A percentile compares a stretch with the other conserved stretches of the same genome.
Conservation (phyloP, 2,797 vertebrate genomes). For the Microtus agrestis region DNA sequence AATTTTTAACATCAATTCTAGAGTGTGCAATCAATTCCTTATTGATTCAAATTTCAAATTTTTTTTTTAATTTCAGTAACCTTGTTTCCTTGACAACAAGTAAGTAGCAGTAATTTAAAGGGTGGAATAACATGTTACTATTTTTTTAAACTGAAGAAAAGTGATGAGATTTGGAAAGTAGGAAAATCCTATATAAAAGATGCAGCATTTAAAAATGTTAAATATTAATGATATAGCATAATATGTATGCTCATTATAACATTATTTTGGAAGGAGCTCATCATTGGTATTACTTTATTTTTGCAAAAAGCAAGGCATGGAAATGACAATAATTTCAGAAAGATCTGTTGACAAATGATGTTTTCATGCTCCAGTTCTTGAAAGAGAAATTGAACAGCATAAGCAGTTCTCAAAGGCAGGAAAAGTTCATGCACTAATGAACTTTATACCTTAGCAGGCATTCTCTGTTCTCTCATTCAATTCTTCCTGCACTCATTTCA, state of each 20-base stretch:
- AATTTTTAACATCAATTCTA: background rate
- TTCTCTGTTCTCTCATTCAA: background rate
- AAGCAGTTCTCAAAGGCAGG: background rate
- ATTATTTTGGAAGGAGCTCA: background rate
- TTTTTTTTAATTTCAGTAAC: background rate
- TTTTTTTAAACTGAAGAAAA: background rate
- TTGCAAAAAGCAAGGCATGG: background rate
- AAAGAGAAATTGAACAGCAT: background rate
- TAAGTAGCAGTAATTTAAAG: background rate
- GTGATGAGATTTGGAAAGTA: background rate
- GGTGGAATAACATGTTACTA: background rate
- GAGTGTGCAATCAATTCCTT: background rate
- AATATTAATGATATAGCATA: background rate
- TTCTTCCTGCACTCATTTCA: background rate
- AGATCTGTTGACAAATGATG: background rate
- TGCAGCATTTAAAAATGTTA: background rate
- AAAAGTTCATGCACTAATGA: slow-evolving; percentile 1
- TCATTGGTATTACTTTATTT: slow-evolving; percentile 1
- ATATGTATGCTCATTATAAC: background rate
- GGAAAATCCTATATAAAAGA: background rate
- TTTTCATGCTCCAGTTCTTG: slow-evolving; percentile 4
- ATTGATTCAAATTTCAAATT: background rate
- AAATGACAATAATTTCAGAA: slow-evolving; percentile 25
- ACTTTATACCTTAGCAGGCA: background rate
- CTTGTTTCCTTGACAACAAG: slow-evolving; percentile 52